Conservation (phyloP, 2,888 invertebrate species). For the Drosophila austrosaltans region DNA sequence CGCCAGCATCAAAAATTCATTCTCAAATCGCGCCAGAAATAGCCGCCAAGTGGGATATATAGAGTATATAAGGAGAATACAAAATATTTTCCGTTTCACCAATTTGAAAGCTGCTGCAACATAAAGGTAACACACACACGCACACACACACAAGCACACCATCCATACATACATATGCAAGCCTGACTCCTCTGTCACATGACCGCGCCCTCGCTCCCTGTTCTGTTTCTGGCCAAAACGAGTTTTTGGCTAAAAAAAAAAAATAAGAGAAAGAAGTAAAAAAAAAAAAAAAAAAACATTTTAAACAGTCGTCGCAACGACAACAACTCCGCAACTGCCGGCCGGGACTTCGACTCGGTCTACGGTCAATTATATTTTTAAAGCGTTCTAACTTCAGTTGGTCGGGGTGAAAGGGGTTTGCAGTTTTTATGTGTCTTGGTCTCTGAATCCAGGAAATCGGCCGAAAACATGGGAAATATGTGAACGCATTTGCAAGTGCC, state of each 20-base stretch:
- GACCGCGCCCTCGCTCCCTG: conserved; percentile 49
- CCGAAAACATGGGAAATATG: conserved; percentile 8
- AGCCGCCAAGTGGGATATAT: conserved; percentile 45
- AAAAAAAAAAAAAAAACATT: conserved; percentile 2
- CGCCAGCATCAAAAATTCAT: conserved; percentile 61
- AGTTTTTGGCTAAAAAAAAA: conserved; percentile 64
- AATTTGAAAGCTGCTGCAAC: conserved; percentile 57
- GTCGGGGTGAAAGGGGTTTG: conserved; percentile 1
- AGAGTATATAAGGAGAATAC: conserved; percentile 21
- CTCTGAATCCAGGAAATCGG: conserved; percentile 35
- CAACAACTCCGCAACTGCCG: conserved; percentile 5
- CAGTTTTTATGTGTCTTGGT: conserved; percentile 13
- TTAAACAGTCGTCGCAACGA: conserved; percentile 13
- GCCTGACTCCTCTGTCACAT: conserved; percentile 62
- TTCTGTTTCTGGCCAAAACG: conserved; percentile 54
- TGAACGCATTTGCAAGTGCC: conserved; percentile 60
- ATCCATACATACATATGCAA: conserved; percentile 34
- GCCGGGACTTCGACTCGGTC: conserved; percentile 12
- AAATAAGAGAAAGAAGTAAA: conserved; percentile 30
- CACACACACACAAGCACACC: conserved; percentile 5
- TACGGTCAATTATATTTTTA: conserved; percentile 12
- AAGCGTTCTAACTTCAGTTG: conserved; percentile 30
- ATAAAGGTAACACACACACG: conserved; percentile 50
- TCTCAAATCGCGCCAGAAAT: conserved; percentile 64
- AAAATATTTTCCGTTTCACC: conserved; percentile 13